Conservation (phyloP, 2,113 vertebrate species). For the Neodontobutis hainanensis region DNA sequence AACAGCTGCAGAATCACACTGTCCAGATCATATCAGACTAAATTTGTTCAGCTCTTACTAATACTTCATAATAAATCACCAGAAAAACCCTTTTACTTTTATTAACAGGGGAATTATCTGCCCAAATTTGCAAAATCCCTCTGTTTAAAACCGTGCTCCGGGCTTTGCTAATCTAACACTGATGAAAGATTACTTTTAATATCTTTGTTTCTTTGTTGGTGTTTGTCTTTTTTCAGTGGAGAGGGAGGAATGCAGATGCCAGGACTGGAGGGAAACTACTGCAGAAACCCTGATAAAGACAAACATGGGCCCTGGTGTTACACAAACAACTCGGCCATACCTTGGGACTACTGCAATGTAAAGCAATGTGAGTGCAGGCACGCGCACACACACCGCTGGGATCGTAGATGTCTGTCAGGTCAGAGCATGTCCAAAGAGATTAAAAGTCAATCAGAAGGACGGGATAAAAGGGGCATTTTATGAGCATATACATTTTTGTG, state of each 20-base stretch:
- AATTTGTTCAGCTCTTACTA: conserved; percentile 41
- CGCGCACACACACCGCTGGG: conserved; percentile 11
- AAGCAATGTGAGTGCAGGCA: conserved; percentile 87
- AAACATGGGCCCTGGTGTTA: conserved; percentile 98
- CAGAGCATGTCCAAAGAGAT: conserved; percentile 41
- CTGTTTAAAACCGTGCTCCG: conserved; percentile 25
- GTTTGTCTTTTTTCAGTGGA: conserved; percentile 50
- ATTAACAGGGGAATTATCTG: conserved; percentile 12
- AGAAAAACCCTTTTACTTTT: conserved; percentile 17
- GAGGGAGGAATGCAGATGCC: conserved; percentile 73
- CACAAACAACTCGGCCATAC: conserved; percentile 87
- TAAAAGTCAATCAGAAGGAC: conserved; percentile 43
- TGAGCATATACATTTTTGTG: too few species aligned
- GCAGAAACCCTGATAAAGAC: conserved; percentile 96
- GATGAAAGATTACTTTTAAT: conserved; percentile 23
- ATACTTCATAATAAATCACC: conserved; percentile 40
- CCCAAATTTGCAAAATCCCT: background rate
- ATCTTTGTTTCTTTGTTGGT: conserved; percentile 34
- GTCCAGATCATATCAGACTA: conserved; percentile 42
- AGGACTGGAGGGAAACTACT: conserved; percentile 88
- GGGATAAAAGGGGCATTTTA: background rate
- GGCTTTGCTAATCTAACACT: conserved; percentile 20
- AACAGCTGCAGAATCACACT: conserved; percentile 60
- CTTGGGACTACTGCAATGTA: conserved; percentile 95
- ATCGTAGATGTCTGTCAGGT: conserved; percentile 34